Evolutionary conservation across 2,888 invertebrate genomes (phyloP).

Genomic region (Philereme transversata): DNA sequence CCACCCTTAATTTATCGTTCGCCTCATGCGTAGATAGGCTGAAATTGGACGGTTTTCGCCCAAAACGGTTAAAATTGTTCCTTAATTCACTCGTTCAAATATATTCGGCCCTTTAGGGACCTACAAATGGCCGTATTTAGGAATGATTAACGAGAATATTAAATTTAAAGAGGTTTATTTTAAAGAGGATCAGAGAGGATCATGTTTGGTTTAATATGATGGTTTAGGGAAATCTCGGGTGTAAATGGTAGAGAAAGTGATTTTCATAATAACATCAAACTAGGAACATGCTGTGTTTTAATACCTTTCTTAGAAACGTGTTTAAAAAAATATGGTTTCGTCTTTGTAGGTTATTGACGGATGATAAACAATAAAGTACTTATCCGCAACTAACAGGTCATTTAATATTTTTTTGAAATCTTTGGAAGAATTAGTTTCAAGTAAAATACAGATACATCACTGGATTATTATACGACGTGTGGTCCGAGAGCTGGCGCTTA

Average conservation of each 20-base stretch:
- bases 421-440: too few species aligned
- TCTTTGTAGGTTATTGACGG: too few species aligned
- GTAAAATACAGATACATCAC: too few species aligned
- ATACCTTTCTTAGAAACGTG: too few species aligned
- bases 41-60: constrained; percentile 11
- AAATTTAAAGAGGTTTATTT: constrained; percentile 36
- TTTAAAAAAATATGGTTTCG: too few species aligned
- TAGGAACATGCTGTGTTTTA: too few species aligned
- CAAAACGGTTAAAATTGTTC: constrained; percentile 31
- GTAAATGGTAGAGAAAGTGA: constrained; percentile 5
- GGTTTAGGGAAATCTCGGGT: constrained; percentile 15
- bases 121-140: constrained; percentile 35
- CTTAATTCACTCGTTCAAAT: constrained; percentile 32
- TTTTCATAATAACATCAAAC: background rate
- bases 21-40: constrained; percentile 8
- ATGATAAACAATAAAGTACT: too few species aligned
- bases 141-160: constrained; percentile 38
- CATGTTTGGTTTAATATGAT: constrained; percentile 31
- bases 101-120: constrained; percentile 32
- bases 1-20: background rate
- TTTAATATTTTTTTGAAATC: too few species aligned
- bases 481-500: too few species aligned
- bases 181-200: constrained; percentile 34
- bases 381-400: too few species aligned
- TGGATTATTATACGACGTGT: too few species aligned